Percentiles rank a stretch among this genome's conserved stretches.
Evolutionary conservation across 2,888 invertebrate genomes (phyloP).

Genomic region (Steinernema scapterisci): DNA sequence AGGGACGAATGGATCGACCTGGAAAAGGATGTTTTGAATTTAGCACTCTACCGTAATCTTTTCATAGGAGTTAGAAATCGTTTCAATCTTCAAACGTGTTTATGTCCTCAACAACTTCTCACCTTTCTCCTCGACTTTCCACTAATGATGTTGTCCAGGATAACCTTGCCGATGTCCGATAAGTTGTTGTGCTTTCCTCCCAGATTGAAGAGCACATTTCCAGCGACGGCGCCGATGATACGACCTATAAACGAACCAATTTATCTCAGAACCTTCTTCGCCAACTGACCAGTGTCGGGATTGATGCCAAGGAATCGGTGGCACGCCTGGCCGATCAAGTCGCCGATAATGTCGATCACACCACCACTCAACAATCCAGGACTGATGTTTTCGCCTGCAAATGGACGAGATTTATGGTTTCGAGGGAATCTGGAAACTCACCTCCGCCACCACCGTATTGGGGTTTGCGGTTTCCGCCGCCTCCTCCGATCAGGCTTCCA

Average conservation of each 20-base stretch:
- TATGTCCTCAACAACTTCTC: conserved; percentile 15
- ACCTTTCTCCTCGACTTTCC: conserved; percentile 66
- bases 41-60: not conserved
- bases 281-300: conserved; percentile 45
- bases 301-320: conserved; percentile 58
- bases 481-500: conserved; percentile 52
- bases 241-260: conserved; percentile 66
- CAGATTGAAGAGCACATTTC: conserved; percentile 35
- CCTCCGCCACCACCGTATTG: conserved; percentile 27
- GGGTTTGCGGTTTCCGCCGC: conserved; percentile 42
- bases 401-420: too few species aligned
- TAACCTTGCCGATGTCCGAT: conserved; percentile 63
- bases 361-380: conserved; percentile 45
- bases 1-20: conserved; percentile 63
- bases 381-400: conserved; percentile 41
- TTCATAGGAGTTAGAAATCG: too few species aligned
- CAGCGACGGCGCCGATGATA: conserved; percentile 56
- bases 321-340: conserved; percentile 51
- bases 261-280: conserved; percentile 12
- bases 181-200: conserved; percentile 63
- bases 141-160: conserved; percentile 65
- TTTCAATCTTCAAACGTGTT: not conserved
- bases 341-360: conserved; percentile 48
- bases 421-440: not conserved
- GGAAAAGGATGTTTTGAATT: conserved; percentile 32